Conservation (phyloP, 1,140 invertebrate species). For the Drosophila pandora region DNA sequence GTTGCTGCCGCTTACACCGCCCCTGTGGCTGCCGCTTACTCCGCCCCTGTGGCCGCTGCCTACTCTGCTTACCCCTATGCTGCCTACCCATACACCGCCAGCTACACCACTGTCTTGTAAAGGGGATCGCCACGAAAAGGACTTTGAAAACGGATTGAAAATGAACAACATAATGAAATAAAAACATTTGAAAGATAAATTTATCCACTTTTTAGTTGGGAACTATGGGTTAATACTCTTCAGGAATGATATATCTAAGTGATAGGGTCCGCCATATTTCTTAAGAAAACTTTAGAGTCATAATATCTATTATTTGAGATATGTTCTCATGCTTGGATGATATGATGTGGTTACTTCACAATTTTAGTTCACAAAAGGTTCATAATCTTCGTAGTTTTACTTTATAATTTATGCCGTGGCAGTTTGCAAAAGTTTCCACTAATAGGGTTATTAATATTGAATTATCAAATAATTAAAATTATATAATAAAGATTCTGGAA, state of each 20-base stretch:
- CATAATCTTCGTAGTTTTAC: no score
- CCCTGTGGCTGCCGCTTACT: constrained; percentile 59
- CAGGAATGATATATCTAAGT: background rate
- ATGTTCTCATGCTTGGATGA: no score
- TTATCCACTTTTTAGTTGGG: background rate
- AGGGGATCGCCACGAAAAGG: background rate
- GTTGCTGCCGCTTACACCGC: constrained; percentile 55
- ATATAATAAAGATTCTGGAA: no score
- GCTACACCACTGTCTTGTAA: constrained; percentile 65
- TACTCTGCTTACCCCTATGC: constrained; percentile 48
- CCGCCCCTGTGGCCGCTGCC: constrained; percentile 54
- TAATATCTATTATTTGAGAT: no score
- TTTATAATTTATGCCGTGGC: no score
- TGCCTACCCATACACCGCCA: constrained; percentile 59
- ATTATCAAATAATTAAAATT: no score
- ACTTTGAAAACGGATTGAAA: background rate
- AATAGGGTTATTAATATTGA: no score
- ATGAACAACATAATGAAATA: constrained; percentile 23
- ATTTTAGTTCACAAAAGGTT: no score
- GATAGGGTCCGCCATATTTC: no score
- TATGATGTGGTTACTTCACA: no score
- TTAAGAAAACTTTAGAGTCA: no score
- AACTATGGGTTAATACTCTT: background rate
- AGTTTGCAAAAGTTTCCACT: no score
- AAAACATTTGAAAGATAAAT: constrained; percentile 17